These are phyloP conservation scores for Trididemnum nubilum DNA, from an alignment of 23 tunicate species.

Conservation along the genomic window DNA sequence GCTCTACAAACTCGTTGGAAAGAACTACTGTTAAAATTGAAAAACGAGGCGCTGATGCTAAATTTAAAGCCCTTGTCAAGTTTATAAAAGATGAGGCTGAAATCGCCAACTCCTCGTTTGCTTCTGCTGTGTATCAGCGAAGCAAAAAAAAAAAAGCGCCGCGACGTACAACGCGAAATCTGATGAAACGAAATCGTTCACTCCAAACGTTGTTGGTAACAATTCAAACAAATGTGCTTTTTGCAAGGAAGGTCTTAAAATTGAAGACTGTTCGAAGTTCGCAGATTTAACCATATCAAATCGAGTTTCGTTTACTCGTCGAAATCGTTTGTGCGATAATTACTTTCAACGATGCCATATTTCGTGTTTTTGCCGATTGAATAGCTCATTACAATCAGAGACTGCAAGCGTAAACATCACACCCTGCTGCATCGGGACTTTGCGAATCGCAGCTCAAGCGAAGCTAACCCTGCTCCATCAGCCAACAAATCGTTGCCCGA, in stretches of 20 bases:
- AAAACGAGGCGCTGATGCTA: neutral
- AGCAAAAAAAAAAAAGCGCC: neutral
- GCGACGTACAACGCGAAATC: neutral
- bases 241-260: neutral
- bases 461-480: neutral
- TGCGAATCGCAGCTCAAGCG: neutral
- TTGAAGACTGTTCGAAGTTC: neutral
- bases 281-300: neutral
- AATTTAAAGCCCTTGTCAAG: neutral
- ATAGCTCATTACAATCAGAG: neutral
- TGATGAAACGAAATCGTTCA: neutral
- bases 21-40: neutral
- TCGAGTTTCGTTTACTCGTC: neutral
- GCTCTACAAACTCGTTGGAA: neutral
- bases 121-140: neutral
- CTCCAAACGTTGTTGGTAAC: neutral
- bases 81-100: neutral
- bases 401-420: neutral
- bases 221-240: neutral
- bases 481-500: neutral
- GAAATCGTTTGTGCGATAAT: neutral
- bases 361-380: neutral
- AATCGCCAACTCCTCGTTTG: neutral
- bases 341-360: neutral
- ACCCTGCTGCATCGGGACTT: neutral